These are phyloP conservation scores for Lochmaea capreae DNA, from an alignment of 2,888 invertebrate species.

Conservation along the genomic window DNA sequence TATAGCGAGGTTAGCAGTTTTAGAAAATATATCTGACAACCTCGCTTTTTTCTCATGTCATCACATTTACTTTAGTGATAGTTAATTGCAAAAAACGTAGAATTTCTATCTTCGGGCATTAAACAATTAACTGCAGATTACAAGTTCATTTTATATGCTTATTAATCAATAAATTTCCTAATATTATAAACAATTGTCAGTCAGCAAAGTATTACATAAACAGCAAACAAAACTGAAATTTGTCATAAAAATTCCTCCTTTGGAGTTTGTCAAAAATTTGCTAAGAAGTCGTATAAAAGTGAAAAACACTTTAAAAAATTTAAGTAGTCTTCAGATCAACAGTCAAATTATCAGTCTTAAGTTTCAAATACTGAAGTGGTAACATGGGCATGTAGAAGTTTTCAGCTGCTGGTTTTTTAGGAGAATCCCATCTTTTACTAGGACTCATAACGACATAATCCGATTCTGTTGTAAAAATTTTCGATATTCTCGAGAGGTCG, in stretches of 20 bases:
- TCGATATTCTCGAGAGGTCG: constrained; percentile 60
- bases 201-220: neutral
- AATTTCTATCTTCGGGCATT: no score
- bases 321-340: constrained; percentile 28
- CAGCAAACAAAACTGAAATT: neutral
- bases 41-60: no score
- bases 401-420: constrained; percentile 51
- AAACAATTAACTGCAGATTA: no score
- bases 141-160: no score
- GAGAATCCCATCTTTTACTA: constrained; percentile 50
- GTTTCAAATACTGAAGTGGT: constrained; percentile 43
- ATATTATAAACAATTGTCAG: no score
- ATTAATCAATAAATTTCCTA: no score
- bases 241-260: neutral
- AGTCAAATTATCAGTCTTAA: constrained; percentile 26
- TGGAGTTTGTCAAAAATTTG: neutral
- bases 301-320: constrained; percentile 7
- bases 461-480: constrained; percentile 58
- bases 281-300: neutral
- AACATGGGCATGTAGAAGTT: constrained; percentile 62
- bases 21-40: no score
- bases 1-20: no score
- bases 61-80: no score
- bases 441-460: constrained; percentile 63
- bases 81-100: no score